Evolutionary conservation across 2,797 vertebrate genomes (phyloP).

Genomic region (Pangasius sanitwongsei): DNA sequence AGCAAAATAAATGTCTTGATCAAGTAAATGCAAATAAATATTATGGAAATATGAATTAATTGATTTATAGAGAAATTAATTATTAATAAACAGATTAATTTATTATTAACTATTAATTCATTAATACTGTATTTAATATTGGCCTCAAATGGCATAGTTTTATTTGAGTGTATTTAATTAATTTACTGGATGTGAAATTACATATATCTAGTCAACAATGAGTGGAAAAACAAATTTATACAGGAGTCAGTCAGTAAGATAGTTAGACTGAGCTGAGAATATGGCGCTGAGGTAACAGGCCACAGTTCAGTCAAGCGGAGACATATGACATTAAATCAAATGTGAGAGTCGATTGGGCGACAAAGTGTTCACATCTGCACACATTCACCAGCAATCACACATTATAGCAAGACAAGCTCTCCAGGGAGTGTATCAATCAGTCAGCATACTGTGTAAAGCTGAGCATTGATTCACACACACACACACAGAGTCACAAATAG

Average conservation of each 20-base stretch:
- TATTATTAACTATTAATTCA: background rate
- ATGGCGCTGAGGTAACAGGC: background rate
- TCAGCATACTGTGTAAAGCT: constrained; percentile 19
- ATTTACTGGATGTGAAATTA: background rate
- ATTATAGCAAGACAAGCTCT: constrained; percentile 34
- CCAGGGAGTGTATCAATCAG: constrained; percentile 27
- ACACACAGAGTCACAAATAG: background rate
- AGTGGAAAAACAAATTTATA: background rate
- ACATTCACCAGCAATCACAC: constrained; percentile 41
- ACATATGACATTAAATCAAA: constrained; percentile 6
- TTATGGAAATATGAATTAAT: background rate
- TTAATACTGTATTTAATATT: background rate
- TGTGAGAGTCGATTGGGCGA: constrained; percentile 2
- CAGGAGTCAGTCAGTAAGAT: background rate
- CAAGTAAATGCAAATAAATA: background rate
- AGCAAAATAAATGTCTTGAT: too few relatives aligned
- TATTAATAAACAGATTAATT: too few relatives aligned
- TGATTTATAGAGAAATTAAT: too few relatives aligned
- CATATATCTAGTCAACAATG: background rate
- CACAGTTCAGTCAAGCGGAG: background rate
- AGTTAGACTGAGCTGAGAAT: background rate
- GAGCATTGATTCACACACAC: constrained; percentile 7
- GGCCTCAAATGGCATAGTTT: too few relatives aligned
- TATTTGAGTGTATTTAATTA: too few relatives aligned
- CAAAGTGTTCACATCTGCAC: constrained; percentile 17